Conservation (phyloP, 2,888 invertebrate genomes). For the Eristalis tenax region DNA sequence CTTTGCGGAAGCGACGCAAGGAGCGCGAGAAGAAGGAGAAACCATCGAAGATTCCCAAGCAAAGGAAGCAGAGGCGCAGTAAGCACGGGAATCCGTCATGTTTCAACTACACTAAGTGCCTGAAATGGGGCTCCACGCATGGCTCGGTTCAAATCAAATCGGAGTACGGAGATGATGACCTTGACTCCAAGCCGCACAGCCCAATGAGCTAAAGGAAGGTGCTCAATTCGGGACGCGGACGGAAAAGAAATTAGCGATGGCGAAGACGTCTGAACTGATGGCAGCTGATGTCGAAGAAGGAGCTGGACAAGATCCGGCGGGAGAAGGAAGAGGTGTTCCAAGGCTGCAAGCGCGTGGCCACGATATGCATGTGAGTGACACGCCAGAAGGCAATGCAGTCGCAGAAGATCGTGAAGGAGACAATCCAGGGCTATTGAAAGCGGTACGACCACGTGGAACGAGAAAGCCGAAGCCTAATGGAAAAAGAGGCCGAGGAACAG, state of each 20-base stretch:
- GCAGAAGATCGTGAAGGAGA: constrained; percentile 96
- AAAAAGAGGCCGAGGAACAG: constrained; percentile 97
- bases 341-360: constrained; percentile 91
- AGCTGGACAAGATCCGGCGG: constrained; percentile 94
- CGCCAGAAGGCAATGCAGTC: constrained; percentile 85
- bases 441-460: constrained; percentile 96
- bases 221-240: constrained; percentile 73
- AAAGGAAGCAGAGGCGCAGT: constrained; percentile 58
- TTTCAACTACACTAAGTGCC: constrained; percentile 67
- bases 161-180: constrained; percentile 81
- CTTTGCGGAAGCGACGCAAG: constrained; percentile 78
- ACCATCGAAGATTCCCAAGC: constrained; percentile 74
- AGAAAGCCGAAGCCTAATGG: constrained; percentile 92
- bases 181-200: constrained; percentile 73
- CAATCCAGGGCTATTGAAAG: constrained; percentile 93
- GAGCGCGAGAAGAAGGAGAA: constrained; percentile 80
- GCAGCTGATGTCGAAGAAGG: constrained; percentile 95
- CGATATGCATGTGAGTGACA: constrained; percentile 88
- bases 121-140: constrained; percentile 72
- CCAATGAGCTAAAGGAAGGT: constrained; percentile 60
- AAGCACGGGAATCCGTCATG: constrained; percentile 35
- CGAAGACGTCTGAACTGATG: constrained; percentile 90
- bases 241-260: constrained; percentile 83
- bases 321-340: constrained; percentile 92
- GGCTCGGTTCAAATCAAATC: constrained; percentile 78